Conservation (phyloP, 2,888 invertebrate species). For the Athalia circularis region DNA sequence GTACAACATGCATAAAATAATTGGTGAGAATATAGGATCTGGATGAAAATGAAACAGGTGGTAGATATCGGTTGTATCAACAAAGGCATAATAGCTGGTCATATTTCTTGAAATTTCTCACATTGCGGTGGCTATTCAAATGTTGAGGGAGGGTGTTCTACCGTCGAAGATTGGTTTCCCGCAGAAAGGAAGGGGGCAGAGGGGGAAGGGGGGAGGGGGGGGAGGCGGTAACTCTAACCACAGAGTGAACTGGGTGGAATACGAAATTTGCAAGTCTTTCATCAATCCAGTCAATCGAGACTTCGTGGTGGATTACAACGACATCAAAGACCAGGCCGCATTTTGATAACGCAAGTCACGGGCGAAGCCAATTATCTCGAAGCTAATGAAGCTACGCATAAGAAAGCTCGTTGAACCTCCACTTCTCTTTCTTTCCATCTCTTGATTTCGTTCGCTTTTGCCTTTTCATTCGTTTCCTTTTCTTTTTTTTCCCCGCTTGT, state of each 20-base stretch:
- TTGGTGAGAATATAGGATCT: too few species aligned
- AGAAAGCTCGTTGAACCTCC: conserved; percentile 21
- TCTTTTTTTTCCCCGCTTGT: neutral
- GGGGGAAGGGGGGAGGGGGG: neutral
- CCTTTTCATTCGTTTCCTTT: conserved; percentile 30
- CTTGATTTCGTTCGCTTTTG: conserved; percentile 17
- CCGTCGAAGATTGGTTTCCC: neutral
- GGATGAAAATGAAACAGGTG: too few species aligned
- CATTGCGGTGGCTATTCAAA: neutral
- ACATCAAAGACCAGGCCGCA: conserved; percentile 51
- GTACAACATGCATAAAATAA: too few species aligned
- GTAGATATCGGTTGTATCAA: too few species aligned
- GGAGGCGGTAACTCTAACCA: conserved; percentile 4
- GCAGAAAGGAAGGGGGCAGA: neutral
- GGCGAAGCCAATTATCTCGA: conserved; percentile 56
- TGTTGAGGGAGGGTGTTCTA: neutral
- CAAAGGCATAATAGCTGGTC: too few species aligned
- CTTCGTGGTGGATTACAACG: conserved; percentile 44
- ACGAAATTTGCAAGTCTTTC: conserved; percentile 43
- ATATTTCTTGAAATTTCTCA: too few species aligned
- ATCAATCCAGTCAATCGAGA: conserved; percentile 30
- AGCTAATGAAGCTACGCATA: conserved; percentile 55
- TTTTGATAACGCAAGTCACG: conserved; percentile 55
- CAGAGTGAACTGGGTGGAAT: conserved; percentile 12
- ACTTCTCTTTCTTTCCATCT: conserved; percentile 45